Base-by-base conservation (phyloP, 1,140 invertebrate species). In the Bradysia coprophila region DNA sequence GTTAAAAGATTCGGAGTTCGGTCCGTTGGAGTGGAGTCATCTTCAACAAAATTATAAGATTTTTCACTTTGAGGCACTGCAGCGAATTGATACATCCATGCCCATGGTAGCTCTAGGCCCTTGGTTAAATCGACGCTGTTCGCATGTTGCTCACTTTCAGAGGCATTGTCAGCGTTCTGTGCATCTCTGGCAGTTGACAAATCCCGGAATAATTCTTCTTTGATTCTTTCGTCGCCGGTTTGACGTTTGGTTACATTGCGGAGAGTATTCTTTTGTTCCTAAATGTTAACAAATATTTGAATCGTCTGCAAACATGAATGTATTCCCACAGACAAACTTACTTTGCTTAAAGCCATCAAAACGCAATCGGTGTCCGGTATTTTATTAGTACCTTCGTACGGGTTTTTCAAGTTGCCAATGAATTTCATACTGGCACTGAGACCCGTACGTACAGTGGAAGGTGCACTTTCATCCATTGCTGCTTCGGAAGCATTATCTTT, bases 1-100 rank as follows among this genome's bases (percentile, higher is more conserved):
- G 43, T 34, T n/a, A 28, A 40, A 23, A 31, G 24, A n/a, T 13
- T 8, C 23, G 18, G 24, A 18, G 43, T 44, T n/a, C 22, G n/a
- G 34, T 40, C 24, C 3, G 43, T 37, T 21, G 9, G 2, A 28
- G 38, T 41, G 19, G 43, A 45, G 18, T 28, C 16, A n/a, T 23
- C 16, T 24, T 45, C 43, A 24, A 45, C 21, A 20, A 45, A 45
- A 45, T 45, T 45, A 16, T 24, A 45, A n/a, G 43, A 44, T 21
- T 22, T 44, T 3, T 39, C 21, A 4, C 11, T 4, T n/a, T 9
- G 40, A 40, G 32, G 38, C 6, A 39, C 18, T 16, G 31, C 19
- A 20, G 40, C 24, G 31, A 45, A 45, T 34, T 41, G 39, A 28
- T 41, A 34, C 16, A 45, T 31, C 43, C 43, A 45, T 19, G 39